Percentiles rank a stretch among this genome's conserved stretches.
Evolutionary conservation across 2,113 vertebrate species (phyloP).

Genomic region (Sisor rabdophorus): DNA sequence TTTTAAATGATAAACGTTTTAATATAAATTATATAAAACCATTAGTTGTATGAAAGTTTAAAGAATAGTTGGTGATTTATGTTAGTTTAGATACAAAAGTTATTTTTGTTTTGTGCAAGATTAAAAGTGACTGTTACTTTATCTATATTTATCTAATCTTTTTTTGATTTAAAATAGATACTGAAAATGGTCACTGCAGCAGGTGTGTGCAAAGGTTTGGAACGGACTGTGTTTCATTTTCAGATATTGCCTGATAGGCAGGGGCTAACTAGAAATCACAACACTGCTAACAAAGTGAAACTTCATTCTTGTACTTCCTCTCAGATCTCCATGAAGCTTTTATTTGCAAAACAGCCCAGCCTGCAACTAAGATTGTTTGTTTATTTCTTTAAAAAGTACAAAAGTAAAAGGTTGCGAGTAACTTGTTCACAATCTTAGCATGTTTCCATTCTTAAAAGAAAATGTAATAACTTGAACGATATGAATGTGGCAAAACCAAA

Average conservation of each 20-base stretch:
- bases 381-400: too few relatives aligned
- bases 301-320: too few relatives aligned
- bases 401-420: not conserved
- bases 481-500: not conserved
- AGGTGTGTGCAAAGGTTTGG: conserved; percentile 1
- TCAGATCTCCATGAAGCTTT: too few relatives aligned
- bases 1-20: not conserved
- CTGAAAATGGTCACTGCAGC: not conserved
- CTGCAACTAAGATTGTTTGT: too few relatives aligned
- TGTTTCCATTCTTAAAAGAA: not conserved
- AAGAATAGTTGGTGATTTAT: not conserved
- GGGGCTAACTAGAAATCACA: too few relatives aligned
- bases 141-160: not conserved
- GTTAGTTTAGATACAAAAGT: not conserved
- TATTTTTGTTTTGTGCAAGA: not conserved
- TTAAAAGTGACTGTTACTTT: conserved; percentile 10
- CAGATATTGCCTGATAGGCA: too few relatives aligned
- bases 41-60: not conserved
- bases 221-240: not conserved
- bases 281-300: too few relatives aligned
- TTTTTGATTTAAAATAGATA: not conserved
- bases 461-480: not conserved
- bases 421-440: not conserved
- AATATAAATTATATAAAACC: not conserved
- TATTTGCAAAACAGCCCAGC: too few relatives aligned